A percentile compares a stretch with the other conserved stretches of the same genome.
These are phyloP conservation scores for Ormyrus rosae DNA, from an alignment of 2,888 invertebrate species.

Conservation along the genomic window DNA sequence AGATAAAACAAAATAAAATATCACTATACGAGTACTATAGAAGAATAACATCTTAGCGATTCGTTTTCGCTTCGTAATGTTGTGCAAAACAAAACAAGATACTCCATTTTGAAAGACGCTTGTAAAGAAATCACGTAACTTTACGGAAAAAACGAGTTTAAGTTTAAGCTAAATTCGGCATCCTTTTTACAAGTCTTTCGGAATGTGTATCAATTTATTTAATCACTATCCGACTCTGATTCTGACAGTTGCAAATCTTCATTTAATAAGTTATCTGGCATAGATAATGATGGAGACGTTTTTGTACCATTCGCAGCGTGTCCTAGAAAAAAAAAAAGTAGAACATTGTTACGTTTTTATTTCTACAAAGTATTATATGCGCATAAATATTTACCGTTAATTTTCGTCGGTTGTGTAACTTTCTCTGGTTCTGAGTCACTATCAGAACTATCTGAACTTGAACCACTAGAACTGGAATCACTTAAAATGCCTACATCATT, in stretches of 20 bases:
- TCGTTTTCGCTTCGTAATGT: conserved; percentile 41
- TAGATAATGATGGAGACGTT: conserved; percentile 71
- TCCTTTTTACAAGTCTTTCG: conserved; percentile 58
- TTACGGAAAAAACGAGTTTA: conserved; percentile 50
- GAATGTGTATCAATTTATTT: conserved; percentile 71
- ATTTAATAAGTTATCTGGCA: conserved; percentile 84
- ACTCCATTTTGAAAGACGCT: conserved; percentile 57
- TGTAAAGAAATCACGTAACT: conserved; percentile 54
- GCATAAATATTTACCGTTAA: conserved; percentile 65
- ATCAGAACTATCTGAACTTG: conserved; percentile 75
- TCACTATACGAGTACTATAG: conserved; percentile 56
- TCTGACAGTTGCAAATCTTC: conserved; percentile 92
- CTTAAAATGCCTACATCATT: conserved; percentile 67
- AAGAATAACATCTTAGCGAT: conserved; percentile 49
- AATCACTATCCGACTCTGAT: conserved; percentile 88
- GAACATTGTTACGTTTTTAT: neutral
- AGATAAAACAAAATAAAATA: conserved; percentile 56
- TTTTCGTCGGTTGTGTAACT: conserved; percentile 61
- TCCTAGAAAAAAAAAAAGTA: conserved; percentile 65
- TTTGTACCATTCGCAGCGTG: conserved; percentile 69
- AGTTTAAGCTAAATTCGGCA: conserved; percentile 52
- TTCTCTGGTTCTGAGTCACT: conserved; percentile 76
- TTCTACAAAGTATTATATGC: neutral
- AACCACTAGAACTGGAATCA: conserved; percentile 72
- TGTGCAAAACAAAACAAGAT: conserved; percentile 45